Evolutionary conservation across 2,888 invertebrate genomes (phyloP).

Genomic region (Malachius bipustulatus): DNA sequence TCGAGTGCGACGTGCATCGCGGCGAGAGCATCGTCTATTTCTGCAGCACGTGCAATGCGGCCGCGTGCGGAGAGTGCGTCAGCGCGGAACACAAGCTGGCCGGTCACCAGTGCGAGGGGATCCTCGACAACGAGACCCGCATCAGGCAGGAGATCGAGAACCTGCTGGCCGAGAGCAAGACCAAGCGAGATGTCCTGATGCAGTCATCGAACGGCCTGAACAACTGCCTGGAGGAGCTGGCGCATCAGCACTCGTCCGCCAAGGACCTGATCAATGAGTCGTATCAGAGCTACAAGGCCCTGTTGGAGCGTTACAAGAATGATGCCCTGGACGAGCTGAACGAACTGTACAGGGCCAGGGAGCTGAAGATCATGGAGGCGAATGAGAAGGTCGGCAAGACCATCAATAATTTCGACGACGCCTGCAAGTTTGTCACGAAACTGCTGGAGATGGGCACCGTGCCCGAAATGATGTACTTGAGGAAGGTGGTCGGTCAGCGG

Average conservation of each 20-base stretch:
- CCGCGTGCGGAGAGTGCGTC: slow-evolving; percentile 80
- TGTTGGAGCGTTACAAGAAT: slow-evolving; percentile 71
- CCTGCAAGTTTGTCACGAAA: slow-evolving; percentile 72
- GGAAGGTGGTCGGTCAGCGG: slow-evolving; percentile 66
- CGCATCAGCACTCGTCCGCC: slow-evolving; percentile 77
- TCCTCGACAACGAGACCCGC: slow-evolving; percentile 63
- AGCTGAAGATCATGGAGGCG: slow-evolving; percentile 81
- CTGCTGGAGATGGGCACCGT: slow-evolving; percentile 75
- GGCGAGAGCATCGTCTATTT: slow-evolving; percentile 79
- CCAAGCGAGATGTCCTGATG: slow-evolving; percentile 63
- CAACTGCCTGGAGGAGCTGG: slow-evolving; percentile 72
- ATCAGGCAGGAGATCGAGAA: slow-evolving; percentile 65
- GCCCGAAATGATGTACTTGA: slow-evolving; percentile 72
- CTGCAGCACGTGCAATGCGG: slow-evolving; percentile 77
- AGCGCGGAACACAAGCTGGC: slow-evolving; percentile 69
- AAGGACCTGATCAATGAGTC: slow-evolving; percentile 71
- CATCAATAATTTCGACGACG: slow-evolving; percentile 74
- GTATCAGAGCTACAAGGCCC: slow-evolving; percentile 66
- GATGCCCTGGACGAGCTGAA: slow-evolving; percentile 61
- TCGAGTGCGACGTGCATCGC: slow-evolving; percentile 71
- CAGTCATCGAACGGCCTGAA: slow-evolving; percentile 64
- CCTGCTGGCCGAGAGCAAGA: slow-evolving; percentile 62
- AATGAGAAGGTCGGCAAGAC: slow-evolving; percentile 70
- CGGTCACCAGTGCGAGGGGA: slow-evolving; percentile 72
- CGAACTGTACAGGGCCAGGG: slow-evolving; percentile 69